Conservation (phyloP, 1,140 invertebrate genomes). For the Ganaspis sp. region DNA sequence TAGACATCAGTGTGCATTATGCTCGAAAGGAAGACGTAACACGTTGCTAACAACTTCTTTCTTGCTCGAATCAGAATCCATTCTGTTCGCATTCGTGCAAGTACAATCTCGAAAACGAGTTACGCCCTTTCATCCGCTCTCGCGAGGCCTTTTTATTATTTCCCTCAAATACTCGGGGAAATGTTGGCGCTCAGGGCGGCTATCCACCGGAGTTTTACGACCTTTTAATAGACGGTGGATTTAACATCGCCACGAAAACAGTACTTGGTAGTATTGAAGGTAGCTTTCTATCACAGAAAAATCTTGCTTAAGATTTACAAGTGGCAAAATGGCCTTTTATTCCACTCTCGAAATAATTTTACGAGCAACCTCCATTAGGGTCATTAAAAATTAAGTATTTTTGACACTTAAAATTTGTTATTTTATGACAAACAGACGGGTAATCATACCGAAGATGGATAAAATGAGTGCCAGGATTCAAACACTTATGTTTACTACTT, state of each 20-base stretch:
- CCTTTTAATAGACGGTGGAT: conserved; percentile 24
- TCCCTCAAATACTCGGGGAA: conserved; percentile 5
- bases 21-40: background rate
- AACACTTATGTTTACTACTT: too few species aligned
- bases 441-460: too few species aligned
- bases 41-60: background rate
- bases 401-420: background rate
- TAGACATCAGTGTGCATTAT: background rate
- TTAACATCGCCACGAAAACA: conserved; percentile 26
- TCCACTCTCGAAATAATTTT: background rate
- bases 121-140: conserved; percentile 16
- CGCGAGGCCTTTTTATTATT: conserved; percentile 22
- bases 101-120: conserved; percentile 11
- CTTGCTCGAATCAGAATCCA: background rate
- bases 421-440: too few species aligned
- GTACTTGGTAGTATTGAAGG: conserved; percentile 8
- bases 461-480: too few species aligned
- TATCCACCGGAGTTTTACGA: conserved; percentile 20
- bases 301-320: conserved; percentile 9
- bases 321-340: background rate
- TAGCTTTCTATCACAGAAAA: conserved; percentile 14
- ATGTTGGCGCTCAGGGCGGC: conserved; percentile 8
- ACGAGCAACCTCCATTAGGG: background rate
- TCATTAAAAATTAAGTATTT: background rate
- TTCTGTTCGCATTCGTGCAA: conserved; percentile 11